Percentiles rank a stretch among this genome's conserved stretches.
phyloP scores from a whole-genome alignment of 1,140 invertebrate genomes.

The Rhyacophila brunnea region DNA sequence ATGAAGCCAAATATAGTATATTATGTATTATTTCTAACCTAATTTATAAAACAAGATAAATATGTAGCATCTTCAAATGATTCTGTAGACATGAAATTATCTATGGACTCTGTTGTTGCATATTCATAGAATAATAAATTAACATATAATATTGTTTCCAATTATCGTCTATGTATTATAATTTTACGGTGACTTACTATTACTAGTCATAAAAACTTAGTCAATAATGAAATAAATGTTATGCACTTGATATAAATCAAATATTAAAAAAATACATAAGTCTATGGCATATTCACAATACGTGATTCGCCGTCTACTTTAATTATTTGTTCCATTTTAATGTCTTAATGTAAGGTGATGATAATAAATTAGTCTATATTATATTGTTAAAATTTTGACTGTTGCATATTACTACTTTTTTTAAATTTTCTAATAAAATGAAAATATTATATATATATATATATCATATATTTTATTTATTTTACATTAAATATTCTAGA shows the following conservation, averaged over 20 bases:
- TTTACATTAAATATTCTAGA: too few relatives aligned
- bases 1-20: too few relatives aligned
- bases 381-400: conserved; percentile 29
- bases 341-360: conserved; percentile 24
- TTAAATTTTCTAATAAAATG: conserved; percentile 30
- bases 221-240: not conserved
- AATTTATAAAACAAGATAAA: too few relatives aligned
- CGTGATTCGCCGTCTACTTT: not conserved
- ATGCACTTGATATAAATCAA: not conserved
- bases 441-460: conserved; percentile 18
- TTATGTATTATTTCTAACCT: too few relatives aligned
- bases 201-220: not conserved
- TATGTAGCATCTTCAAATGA: too few relatives aligned
- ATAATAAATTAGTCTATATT: conserved; percentile 27
- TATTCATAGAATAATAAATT: too few relatives aligned
- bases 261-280: not conserved
- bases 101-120: too few relatives aligned
- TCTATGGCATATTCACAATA: not conserved
- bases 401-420: conserved; percentile 30
- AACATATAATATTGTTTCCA: too few relatives aligned
- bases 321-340: conserved; percentile 1
- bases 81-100: too few relatives aligned
- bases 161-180: too few relatives aligned
- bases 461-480: conserved; percentile 1
- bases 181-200: too few relatives aligned